phyloP scores from a whole-genome alignment of 1,140 invertebrate genomes.

The Pseudomyrmex flavicornis region DNA sequence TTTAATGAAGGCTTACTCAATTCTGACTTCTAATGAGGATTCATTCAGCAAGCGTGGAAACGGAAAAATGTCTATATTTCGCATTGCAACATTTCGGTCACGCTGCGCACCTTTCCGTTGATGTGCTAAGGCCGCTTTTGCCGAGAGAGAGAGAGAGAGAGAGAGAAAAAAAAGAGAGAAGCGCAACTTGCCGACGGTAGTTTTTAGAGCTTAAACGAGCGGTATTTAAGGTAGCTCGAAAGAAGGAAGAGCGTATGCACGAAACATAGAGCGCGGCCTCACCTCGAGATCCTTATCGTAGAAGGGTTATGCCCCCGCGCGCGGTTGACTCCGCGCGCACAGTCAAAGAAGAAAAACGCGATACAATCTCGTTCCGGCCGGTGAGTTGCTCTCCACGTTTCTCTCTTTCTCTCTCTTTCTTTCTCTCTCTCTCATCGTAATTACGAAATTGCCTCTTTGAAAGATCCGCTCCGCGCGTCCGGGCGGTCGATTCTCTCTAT shows the following conservation, averaged over 20 bases:
- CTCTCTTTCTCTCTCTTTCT: slow-evolving; percentile 47
- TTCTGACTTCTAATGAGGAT: not conserved
- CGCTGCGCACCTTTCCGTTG: not conserved
- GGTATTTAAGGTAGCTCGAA: slow-evolving; percentile 65
- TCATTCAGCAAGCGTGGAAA: not conserved
- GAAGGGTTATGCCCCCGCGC: slow-evolving; percentile 70
- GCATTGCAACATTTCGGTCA: not conserved
- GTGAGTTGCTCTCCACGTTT: slow-evolving; percentile 69
- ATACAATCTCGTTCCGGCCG: slow-evolving; percentile 78
- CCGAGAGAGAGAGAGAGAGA: slow-evolving; percentile 7
- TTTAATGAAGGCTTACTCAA: too few relatives aligned
- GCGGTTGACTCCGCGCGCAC: slow-evolving; percentile 62
- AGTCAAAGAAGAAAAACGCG: slow-evolving; percentile 71
- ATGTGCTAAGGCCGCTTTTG: not conserved
- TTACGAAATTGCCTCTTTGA: slow-evolving; percentile 80
- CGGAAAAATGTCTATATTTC: not conserved
- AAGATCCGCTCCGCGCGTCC: slow-evolving; percentile 74
- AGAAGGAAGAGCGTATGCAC: slow-evolving; percentile 56
- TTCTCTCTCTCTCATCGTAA: slow-evolving; percentile 56
- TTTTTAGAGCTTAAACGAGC: slow-evolving; percentile 52
- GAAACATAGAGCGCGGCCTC: slow-evolving; percentile 66
- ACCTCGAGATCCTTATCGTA: slow-evolving; percentile 68
- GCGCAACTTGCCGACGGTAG: not conserved
- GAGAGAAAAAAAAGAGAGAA: not conserved
- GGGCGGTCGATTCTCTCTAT: slow-evolving; percentile 70